Conservation (phyloP, 2,113 vertebrate genomes). For the Genyomyrus donnyi region DNA sequence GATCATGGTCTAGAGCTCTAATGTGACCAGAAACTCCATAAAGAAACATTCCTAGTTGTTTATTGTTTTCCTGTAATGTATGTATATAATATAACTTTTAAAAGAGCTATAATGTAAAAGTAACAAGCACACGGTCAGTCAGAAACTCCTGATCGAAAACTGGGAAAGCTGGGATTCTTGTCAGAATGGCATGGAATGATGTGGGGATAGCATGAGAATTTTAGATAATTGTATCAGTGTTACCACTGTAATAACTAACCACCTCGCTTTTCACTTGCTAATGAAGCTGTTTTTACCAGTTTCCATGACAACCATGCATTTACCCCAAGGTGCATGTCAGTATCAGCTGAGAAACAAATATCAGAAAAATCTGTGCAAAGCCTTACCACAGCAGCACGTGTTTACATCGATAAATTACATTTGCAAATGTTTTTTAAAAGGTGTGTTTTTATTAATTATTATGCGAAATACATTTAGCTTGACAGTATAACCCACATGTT, state of each 20-base stretch:
- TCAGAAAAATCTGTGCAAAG: background rate
- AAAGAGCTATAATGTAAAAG: background rate
- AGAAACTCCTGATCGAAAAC: background rate
- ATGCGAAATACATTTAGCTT: background rate
- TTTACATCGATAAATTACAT: background rate
- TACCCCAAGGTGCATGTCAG: background rate
- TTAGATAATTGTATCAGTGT: background rate
- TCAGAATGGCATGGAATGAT: background rate
- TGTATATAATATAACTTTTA: background rate
- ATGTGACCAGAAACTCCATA: background rate
- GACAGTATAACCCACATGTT: background rate
- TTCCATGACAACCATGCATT: background rate
- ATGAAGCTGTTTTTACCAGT: constrained; percentile 4
- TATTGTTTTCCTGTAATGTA: background rate
- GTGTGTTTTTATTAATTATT: background rate
- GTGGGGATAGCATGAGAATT: background rate
- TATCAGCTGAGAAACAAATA: background rate
- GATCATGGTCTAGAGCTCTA: background rate
- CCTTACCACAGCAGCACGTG: background rate
- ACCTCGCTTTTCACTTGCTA: background rate
- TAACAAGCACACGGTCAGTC: background rate
- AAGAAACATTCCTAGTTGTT: background rate
- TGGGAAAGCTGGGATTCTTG: background rate
- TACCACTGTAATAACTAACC: background rate
- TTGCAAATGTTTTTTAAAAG: background rate